Evolutionary conservation across 1,140 invertebrate species (phyloP), one percentile per base, ranked within the genome.

Genomic region (Grapholita molesta): DNA sequence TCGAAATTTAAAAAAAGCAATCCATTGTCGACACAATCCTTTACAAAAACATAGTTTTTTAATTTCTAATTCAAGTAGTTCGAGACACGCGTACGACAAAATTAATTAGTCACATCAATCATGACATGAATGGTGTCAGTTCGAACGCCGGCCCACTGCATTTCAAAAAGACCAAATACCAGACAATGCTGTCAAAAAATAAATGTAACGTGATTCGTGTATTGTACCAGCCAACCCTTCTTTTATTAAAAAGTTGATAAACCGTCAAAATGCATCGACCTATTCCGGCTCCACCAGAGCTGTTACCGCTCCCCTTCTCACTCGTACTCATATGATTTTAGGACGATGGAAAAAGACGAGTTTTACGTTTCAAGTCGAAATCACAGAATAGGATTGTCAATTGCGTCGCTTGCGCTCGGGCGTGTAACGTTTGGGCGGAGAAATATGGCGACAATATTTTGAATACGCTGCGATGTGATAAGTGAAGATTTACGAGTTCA

Each of bases 101-200:
- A 91, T 91, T 89, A 91, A 91, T 91, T 91, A 90, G 87, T 90
- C 88, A 79, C 86, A 90, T 89, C 87, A 84, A 88, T 90, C 88
- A 89, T 76, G 76, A 33, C 57, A 15, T 89, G 81, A 89, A 90
- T 90, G 77, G 83, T 82, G 86, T 85, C 84, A 83, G 76, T 73
- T 66, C 67, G 55, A 67, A 73, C 69, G 68, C 68, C 83, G 81
- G 84, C 79, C 84, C 83, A 83, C 80, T 85, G 82, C 74, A 79
- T 88, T 81, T 85, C 55, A 85, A 89, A 88, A 83, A 75, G 73
- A 67, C 74, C 70, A 79, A 80, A 75, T 73, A 79, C 75, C 69
- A 66, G 33, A 66, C 64, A 71, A 77, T 77, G 75, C 68, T 71
- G 69, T 75, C 73, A 78, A 78, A 81, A 78, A 86, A 85, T 81